These are phyloP conservation scores for Fukomys damarensis DNA, from an alignment of 2,113 vertebrate species.

Conservation along the genomic window DNA sequence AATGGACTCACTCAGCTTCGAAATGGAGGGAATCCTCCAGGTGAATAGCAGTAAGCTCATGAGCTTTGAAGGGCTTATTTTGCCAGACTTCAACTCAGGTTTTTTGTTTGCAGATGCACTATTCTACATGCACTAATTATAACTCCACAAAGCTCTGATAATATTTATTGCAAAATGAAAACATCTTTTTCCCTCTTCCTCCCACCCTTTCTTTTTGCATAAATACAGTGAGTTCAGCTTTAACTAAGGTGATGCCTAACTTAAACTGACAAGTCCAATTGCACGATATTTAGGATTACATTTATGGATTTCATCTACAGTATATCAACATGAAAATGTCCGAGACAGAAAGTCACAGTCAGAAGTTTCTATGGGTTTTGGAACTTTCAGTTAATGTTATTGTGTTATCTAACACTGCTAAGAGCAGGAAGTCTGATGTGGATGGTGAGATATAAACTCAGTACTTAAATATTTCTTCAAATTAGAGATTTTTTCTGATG, in stretches of 20 bases:
- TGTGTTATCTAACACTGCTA: slow-evolving; percentile 42
- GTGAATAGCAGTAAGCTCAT: slow-evolving; percentile 69
- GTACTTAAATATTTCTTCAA: slow-evolving; percentile 45
- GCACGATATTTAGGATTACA: slow-evolving; percentile 70
- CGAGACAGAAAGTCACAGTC: slow-evolving; percentile 58
- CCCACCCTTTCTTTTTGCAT: slow-evolving; percentile 60
- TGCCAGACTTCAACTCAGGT: slow-evolving; percentile 65
- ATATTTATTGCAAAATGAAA: slow-evolving; percentile 77
- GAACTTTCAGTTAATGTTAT: slow-evolving; percentile 60
- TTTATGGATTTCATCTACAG: slow-evolving; percentile 72
- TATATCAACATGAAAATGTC: slow-evolving; percentile 72
- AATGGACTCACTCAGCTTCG: slow-evolving; percentile 68
- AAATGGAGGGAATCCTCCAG: slow-evolving; percentile 62
- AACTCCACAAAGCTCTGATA: slow-evolving; percentile 63
- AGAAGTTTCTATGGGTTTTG: slow-evolving; percentile 59
- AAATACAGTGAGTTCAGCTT: slow-evolving; percentile 70
- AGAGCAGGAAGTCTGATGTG: slow-evolving; percentile 27
- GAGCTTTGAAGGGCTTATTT: slow-evolving; percentile 69
- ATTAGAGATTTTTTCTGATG: slow-evolving; percentile 45
- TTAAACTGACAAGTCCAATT: slow-evolving; percentile 70
- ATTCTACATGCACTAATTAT: slow-evolving; percentile 67
- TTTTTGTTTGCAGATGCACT: slow-evolving; percentile 63
- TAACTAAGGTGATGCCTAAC: slow-evolving; percentile 57
- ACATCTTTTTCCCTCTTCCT: background rate
- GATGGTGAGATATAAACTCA: slow-evolving; percentile 3